phyloP scores from a whole-genome alignment of 1,140 invertebrate genomes.

The Radopholus similis region DNA sequence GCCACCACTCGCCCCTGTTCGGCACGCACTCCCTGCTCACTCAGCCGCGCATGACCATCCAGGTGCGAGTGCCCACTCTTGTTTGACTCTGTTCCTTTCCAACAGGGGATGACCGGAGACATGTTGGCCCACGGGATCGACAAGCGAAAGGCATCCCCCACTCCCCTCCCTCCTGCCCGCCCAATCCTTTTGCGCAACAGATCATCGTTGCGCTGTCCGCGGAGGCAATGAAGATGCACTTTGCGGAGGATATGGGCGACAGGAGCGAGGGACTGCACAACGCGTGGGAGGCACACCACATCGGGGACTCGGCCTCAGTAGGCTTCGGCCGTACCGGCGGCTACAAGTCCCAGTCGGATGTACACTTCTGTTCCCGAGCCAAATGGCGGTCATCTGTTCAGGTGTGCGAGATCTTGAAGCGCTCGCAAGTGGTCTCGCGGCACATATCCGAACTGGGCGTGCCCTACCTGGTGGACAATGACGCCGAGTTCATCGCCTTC shows the following conservation, averaged over 20 bases:
- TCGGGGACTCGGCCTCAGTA: conserved; percentile 1
- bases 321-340: not conserved
- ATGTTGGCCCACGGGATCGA: not conserved
- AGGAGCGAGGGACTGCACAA: not conserved
- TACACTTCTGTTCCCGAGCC: no score
- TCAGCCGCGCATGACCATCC: conserved; percentile 20
- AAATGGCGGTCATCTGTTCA: not conserved
- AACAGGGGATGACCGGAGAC: conserved; percentile 2
- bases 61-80: not conserved
- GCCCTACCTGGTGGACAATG: conserved; percentile 22
- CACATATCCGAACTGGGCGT: conserved; percentile 18
- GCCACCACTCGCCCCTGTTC: conserved; percentile 29
- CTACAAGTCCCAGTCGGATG: not conserved
- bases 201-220: conserved; percentile 9
- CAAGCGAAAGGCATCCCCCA: not conserved
- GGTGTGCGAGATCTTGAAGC: conserved; percentile 13
- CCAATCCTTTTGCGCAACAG: not conserved
- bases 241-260: conserved; percentile 5
- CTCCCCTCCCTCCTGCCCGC: not conserved
- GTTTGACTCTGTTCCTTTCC: not conserved
- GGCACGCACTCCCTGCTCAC: conserved; percentile 5
- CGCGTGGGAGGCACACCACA: not conserved
- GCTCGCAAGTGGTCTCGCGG: not conserved
- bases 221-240: conserved; percentile 6
- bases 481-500: conserved; percentile 27